These are phyloP conservation scores for Anagyrus pseudococci DNA, from an alignment of 2,888 invertebrate species.

Conservation along the genomic window DNA sequence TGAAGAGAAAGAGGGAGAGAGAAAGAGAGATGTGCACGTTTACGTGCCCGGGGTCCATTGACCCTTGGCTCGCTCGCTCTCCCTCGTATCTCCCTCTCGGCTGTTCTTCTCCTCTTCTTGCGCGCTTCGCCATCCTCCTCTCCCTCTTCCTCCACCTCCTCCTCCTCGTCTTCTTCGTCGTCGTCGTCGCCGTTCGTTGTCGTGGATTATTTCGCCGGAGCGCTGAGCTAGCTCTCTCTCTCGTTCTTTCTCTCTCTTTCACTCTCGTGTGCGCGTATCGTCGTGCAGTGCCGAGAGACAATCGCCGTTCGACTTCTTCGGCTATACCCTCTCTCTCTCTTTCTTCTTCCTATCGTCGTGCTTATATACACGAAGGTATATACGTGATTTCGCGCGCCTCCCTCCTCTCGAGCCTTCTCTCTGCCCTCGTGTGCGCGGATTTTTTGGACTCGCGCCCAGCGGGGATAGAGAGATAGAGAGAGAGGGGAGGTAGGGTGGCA, in stretches of 20 bases:
- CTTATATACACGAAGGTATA: too few relatives aligned
- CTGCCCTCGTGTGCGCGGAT: slow-evolving; percentile 1
- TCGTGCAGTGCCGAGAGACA: slow-evolving; percentile 21
- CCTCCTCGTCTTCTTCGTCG: background rate
- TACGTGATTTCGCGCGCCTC: background rate
- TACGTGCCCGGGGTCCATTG: slow-evolving; percentile 30
- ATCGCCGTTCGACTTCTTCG: slow-evolving; percentile 4
- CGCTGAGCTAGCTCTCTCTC: background rate
- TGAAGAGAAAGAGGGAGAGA: background rate
- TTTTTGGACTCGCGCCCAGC: slow-evolving; percentile 34
- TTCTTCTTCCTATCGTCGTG: too few relatives aligned
- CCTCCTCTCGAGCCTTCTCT: too few relatives aligned
- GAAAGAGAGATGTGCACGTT: slow-evolving; percentile 3
- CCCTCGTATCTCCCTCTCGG: background rate
- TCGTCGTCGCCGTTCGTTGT: background rate
- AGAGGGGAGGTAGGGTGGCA: background rate
- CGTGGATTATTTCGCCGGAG: slow-evolving; percentile 16
- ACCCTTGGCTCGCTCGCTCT: slow-evolving; percentile 12
- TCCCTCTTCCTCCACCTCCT: background rate
- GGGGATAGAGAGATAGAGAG: background rate
- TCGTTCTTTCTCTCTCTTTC: too few relatives aligned
- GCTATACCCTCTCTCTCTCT: background rate
- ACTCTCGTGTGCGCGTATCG: background rate
- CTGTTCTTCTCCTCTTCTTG: slow-evolving; percentile 3
- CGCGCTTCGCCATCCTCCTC: background rate